Evolutionary conservation across 2,797 vertebrate species (phyloP), one percentile per base, ranked within the genome.

Genomic region (Botia kubotai): DNA sequence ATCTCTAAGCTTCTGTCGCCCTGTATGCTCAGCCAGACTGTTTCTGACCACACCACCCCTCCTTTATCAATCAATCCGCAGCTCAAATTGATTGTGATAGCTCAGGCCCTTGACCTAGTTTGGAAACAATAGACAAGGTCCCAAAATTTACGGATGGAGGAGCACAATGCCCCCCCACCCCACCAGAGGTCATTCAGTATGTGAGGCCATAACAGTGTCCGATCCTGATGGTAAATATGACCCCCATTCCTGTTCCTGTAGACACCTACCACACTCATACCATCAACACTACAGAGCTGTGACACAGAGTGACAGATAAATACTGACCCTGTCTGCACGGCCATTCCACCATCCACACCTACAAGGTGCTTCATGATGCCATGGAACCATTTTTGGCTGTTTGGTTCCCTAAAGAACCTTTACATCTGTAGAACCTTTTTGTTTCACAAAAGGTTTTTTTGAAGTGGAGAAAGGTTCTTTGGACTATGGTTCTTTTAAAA

Each of bases 101-200:
- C 91, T 89, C 81, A 82, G 46, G 86, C 87, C 87, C 89, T 92
- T 95, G 90, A 90, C 92, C 87, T 89, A 92, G 89, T 91, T 94
- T 89, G 83, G 75, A 86, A 94, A 96, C 95, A 96, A 95, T 94
- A 91, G 91, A 80, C 88, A 90, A 89, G 90, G 89, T 90, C 92
- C 43, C 88, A 90, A 88, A 89, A 91, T 91, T 90, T 92, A 93
- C 88, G 91, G 89, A 90, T 90, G 83, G 83, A 50, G 65, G 79
- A 82, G 55, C 77, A 78, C 78, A 70, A 71, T 69, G 73, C 71
- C 19, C 79, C 60, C 21, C 71, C 74, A 79, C 63, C 55, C 77
- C 48, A 70, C 36, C 50, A 60, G 23, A 75, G 63, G 53, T 74
- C 73, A 72, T 79, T 82, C 53, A 53, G 66, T 58, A 79, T 60